Conservation (phyloP, 2,113 vertebrate genomes). For the Indri indri region DNA sequence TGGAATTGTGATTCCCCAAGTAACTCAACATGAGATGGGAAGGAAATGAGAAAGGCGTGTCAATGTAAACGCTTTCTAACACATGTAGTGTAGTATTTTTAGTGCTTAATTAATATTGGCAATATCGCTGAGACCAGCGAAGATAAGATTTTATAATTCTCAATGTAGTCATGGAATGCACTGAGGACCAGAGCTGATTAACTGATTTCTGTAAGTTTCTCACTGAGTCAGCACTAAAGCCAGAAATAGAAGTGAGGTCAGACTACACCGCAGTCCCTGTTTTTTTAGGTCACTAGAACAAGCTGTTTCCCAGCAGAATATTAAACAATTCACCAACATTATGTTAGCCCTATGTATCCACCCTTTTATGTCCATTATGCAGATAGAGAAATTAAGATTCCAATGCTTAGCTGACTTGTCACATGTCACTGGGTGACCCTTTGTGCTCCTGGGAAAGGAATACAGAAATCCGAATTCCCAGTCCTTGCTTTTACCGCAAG, state of each 20-base stretch:
- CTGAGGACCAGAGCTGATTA: neutral
- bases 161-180: constrained; percentile 8
- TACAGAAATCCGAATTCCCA: constrained; percentile 14
- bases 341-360: neutral
- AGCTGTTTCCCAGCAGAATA: constrained; percentile 38
- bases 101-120: neutral
- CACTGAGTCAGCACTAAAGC: constrained; percentile 62
- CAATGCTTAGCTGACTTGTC: neutral
- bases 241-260: constrained; percentile 71
- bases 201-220: constrained; percentile 49
- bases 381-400: neutral
- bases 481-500: neutral
- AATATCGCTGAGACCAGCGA: neutral
- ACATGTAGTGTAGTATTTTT: neutral
- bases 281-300: constrained; percentile 77
- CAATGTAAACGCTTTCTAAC: neutral
- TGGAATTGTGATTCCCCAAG: neutral
- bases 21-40: neutral
- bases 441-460: neutral
- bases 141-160: constrained; percentile 42
- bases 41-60: neutral
- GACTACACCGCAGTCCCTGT: neutral
- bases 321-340: neutral
- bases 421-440: neutral
- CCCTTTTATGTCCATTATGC: constrained; percentile 39